Evolutionary conservation across 2,113 vertebrate species (phyloP), one percentile per base, ranked within the genome.

Genomic region (Crotophaga sulcirostris): DNA sequence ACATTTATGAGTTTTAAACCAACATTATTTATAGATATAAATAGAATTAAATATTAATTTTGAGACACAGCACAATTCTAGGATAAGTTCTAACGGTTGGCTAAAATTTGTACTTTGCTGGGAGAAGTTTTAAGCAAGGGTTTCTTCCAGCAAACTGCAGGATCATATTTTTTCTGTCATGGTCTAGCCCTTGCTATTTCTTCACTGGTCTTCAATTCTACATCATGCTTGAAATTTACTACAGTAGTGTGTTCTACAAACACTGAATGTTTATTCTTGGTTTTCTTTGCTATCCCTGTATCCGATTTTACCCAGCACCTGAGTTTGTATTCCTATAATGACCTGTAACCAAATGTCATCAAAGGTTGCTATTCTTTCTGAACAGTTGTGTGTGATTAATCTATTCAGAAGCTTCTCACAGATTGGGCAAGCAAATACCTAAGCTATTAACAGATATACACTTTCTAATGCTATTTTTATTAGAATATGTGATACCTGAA

Each of bases 41-140:
- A 47, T 5, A 62, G 10, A 90, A 79, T 44, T 68, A 38, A 66
- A 90, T 83, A 36, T 15, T 3, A 21, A 3, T 49, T 77, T 67
- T 59, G 19, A 54, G 14, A 24, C 5, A 7, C 2, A 28, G 5
- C 8, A 55, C 4, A 4, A 17, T 78, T 69, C 7, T 38, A 76
- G 12, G 20, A 16, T 31, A 62, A 45, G 1, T 69, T 84, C 16
- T 52, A 86, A n/a, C 0, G 45, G 9, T 54, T 92, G 8, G 19
- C 81, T 77, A 66, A 80, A 36, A 62, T 49, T 54, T 66, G 8
- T 58, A 28, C 21, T 66, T 89, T 69, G 3, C 18, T 25, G 17
- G 10, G 6, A 60, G 8, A 63, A 38, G 3, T 31, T n/a, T 4
- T 6, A 73, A 77, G 4, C 0, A 1, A 7, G 10, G 3, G 5